Evolutionary conservation across 2,797 vertebrate species (phyloP).

Genomic region (Hippopotamyrus pictus): DNA sequence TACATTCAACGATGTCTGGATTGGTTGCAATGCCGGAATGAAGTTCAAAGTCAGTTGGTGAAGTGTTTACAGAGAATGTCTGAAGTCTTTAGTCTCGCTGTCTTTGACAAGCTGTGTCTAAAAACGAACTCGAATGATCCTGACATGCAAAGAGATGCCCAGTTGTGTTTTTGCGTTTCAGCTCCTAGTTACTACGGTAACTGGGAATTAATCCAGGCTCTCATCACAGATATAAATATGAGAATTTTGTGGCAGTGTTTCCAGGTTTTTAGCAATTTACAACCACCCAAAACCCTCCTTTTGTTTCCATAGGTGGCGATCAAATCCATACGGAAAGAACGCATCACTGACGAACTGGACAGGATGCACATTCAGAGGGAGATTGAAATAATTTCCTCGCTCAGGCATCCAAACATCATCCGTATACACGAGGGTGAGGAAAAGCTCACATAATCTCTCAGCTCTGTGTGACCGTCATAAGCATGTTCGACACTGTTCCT

Average conservation of each 20-base stretch:
- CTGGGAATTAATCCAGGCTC: not conserved
- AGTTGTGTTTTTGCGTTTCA: not conserved
- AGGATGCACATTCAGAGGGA: conserved; percentile 71
- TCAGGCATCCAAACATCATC: conserved; percentile 65
- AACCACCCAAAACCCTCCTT: not conserved
- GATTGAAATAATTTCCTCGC: conserved; percentile 69
- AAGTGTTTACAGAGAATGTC: not conserved
- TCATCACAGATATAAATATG: not conserved
- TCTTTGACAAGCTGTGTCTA: not conserved
- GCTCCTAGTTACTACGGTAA: not conserved
- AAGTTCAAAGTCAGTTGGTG: not conserved
- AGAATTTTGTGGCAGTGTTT: not conserved
- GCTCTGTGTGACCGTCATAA: not conserved
- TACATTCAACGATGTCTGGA: not conserved
- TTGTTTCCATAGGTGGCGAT: conserved; percentile 61
- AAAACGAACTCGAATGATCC: not conserved
- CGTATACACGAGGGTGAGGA: conserved; percentile 66
- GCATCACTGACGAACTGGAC: conserved; percentile 62
- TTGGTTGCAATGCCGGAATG: not conserved
- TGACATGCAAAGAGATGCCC: not conserved
- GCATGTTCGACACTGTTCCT: not conserved
- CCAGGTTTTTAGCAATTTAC: not conserved
- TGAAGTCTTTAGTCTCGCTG: not conserved
- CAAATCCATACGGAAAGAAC: conserved; percentile 70
- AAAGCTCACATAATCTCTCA: conserved; percentile 10